phyloP scores from a whole-genome alignment of 1,140 invertebrate genomes.

The Drosophila sechellia region DNA sequence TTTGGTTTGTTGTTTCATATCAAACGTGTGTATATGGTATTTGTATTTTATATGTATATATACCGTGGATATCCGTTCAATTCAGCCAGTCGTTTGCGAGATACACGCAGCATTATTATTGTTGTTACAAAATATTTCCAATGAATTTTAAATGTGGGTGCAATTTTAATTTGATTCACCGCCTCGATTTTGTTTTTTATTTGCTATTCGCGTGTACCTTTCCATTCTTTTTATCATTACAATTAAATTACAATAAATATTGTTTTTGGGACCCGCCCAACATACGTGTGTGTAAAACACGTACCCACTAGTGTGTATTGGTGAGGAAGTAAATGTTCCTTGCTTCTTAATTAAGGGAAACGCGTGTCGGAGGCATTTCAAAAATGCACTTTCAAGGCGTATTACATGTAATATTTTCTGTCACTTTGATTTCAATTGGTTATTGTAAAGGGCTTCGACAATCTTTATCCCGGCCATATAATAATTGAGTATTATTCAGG shows the following conservation, averaged over 20 bases:
- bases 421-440: neutral
- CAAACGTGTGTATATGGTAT: conserved; percentile 31
- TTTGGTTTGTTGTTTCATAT: conserved; percentile 45
- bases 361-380: neutral
- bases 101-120: conserved; percentile 62
- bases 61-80: conserved; percentile 36
- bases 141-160: conserved; percentile 75
- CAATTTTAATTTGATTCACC: conserved; percentile 60
- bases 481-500: neutral
- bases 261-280: conserved; percentile 42
- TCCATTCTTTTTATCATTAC: conserved; percentile 52
- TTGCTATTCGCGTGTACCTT: conserved; percentile 19
- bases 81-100: conserved; percentile 20
- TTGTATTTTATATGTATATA: conserved; percentile 34
- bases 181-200: conserved; percentile 22
- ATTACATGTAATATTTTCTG: neutral
- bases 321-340: neutral
- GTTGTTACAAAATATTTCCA: conserved; percentile 72
- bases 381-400: neutral
- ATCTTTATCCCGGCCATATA: neutral
- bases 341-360: conserved; percentile 29
- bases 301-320: neutral
- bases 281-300: neutral
- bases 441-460: neutral
- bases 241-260: conserved; percentile 74